A percentile compares a stretch with the other conserved stretches of the same genome.
These are phyloP conservation scores for Astyanax mexicanus DNA, from an alignment of 2,797 vertebrate genomes.

Conservation along the genomic window DNA sequence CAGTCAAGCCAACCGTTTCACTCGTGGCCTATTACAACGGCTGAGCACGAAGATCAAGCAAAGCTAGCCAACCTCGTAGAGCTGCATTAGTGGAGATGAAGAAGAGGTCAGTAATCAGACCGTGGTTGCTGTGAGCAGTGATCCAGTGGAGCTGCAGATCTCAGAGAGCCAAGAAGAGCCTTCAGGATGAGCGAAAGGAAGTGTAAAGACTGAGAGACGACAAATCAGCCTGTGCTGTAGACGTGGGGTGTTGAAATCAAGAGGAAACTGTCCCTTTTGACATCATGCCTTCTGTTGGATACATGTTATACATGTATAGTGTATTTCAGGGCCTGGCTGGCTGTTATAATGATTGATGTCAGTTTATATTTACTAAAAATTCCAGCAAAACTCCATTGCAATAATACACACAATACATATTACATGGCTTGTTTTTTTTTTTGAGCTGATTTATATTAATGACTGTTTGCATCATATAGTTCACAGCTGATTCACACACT, in stretches of 20 bases:
- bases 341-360: background rate
- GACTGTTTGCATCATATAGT: no score
- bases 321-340: background rate
- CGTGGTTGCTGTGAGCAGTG: background rate
- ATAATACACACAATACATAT: no score
- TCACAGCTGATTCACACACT: no score
- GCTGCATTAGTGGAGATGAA: background rate
- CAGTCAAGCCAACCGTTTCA: conserved; percentile 62
- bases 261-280: background rate
- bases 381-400: no score
- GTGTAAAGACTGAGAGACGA: background rate
- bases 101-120: background rate
- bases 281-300: background rate
- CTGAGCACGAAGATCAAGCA: conserved; percentile 2
- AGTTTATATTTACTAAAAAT: no score
- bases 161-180: background rate
- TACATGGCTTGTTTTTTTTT: no score
- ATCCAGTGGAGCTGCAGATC: background rate
- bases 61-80: background rate
- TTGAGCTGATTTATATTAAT: no score
- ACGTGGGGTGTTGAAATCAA: background rate
- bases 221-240: background rate
- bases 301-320: background rate
- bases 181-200: background rate
- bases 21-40: conserved; percentile 77